Percentiles rank a stretch among this genome's conserved stretches.
Evolutionary conservation across 2,797 vertebrate species (phyloP).

Genomic region (Spondyliosoma cantharus): DNA sequence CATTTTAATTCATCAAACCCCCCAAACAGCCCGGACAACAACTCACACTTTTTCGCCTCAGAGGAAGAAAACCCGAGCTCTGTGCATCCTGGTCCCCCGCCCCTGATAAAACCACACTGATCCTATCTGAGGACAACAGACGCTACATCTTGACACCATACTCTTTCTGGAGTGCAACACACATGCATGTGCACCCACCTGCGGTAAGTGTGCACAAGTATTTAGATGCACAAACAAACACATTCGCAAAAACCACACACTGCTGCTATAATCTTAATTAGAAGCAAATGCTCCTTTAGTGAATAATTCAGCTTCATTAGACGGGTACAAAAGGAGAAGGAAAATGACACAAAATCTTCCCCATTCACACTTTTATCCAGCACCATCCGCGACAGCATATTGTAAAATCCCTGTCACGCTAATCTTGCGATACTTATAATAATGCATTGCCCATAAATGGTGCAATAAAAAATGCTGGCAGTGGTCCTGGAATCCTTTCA

Average conservation of each 20-base stretch:
- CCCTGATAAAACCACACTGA: slow-evolving; percentile 75
- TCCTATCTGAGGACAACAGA: slow-evolving; percentile 74
- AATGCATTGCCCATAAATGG: slow-evolving; percentile 68
- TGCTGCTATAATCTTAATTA: slow-evolving; percentile 52
- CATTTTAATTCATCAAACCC: slow-evolving; percentile 35
- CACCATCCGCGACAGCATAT: slow-evolving; percentile 51
- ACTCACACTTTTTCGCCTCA: slow-evolving; percentile 53
- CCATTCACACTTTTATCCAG: slow-evolving; percentile 61
- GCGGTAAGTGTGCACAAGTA: slow-evolving; percentile 39
- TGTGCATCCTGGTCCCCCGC: slow-evolving; percentile 63
- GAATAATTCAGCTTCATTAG: slow-evolving; percentile 45
- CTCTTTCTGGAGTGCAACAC: slow-evolving; percentile 22
- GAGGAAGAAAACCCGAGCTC: slow-evolving; percentile 52
- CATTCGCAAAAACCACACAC: slow-evolving; percentile 37
- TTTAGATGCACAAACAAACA: slow-evolving; percentile 41
- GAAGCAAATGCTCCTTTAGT: slow-evolving; percentile 53
- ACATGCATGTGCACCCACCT: slow-evolving; percentile 30
- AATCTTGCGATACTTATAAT: slow-evolving; percentile 70
- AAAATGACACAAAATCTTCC: slow-evolving; percentile 45
- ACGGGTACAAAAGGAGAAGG: slow-evolving; percentile 30
- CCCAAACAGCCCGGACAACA: slow-evolving; percentile 6
- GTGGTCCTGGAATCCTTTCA: slow-evolving; percentile 68
- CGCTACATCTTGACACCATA: slow-evolving; percentile 58
- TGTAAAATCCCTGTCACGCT: slow-evolving; percentile 69
- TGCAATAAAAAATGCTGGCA: slow-evolving; percentile 72